A percentile compares a stretch with the other conserved stretches of the same genome.
Conservation (phyloP, 2,888 invertebrate species). For the Campoplex capitator region DNA sequence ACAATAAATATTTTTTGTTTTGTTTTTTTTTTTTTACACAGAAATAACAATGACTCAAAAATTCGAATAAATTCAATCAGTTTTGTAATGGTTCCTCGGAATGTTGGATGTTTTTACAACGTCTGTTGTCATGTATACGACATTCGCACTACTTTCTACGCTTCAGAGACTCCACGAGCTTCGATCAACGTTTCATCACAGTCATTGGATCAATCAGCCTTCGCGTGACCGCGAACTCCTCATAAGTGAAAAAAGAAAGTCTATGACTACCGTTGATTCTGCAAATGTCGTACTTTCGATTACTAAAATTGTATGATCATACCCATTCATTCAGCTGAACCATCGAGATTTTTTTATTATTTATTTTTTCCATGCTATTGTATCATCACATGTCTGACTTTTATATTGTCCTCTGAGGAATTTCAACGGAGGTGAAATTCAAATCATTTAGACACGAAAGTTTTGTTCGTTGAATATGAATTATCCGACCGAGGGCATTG, state of each 20-base stretch:
- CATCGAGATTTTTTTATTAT: slow-evolving; percentile 10
- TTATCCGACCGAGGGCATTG: slow-evolving; percentile 12
- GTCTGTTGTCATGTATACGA: slow-evolving; percentile 19
- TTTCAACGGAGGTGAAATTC: slow-evolving; percentile 33
- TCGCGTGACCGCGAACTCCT: slow-evolving; percentile 65
- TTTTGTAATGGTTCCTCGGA: slow-evolving; percentile 3
- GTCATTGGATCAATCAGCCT: slow-evolving; percentile 52
- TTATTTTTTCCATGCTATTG: slow-evolving; percentile 1
- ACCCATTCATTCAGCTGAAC: not conserved
- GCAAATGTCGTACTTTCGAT: slow-evolving; percentile 40
- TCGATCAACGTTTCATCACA: slow-evolving; percentile 63
- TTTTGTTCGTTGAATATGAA: slow-evolving; percentile 35
- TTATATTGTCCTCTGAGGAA: slow-evolving; percentile 2
- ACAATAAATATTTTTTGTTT: not conserved
- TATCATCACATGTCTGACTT: slow-evolving; percentile 1
- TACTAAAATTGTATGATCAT: slow-evolving; percentile 8
- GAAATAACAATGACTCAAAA: not conserved
- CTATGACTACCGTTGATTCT: slow-evolving; percentile 1
- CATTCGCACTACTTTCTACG: slow-evolving; percentile 70
- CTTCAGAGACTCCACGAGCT: slow-evolving; percentile 41
- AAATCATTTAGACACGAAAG: slow-evolving; percentile 3
- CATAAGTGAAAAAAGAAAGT: slow-evolving; percentile 56
- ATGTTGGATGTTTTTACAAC: slow-evolving; percentile 9
- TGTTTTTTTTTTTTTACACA: not conserved
- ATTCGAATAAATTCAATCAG: not conserved